Conservation (phyloP, 2,888 invertebrate species). For the Eupithecia tripunctaria region DNA sequence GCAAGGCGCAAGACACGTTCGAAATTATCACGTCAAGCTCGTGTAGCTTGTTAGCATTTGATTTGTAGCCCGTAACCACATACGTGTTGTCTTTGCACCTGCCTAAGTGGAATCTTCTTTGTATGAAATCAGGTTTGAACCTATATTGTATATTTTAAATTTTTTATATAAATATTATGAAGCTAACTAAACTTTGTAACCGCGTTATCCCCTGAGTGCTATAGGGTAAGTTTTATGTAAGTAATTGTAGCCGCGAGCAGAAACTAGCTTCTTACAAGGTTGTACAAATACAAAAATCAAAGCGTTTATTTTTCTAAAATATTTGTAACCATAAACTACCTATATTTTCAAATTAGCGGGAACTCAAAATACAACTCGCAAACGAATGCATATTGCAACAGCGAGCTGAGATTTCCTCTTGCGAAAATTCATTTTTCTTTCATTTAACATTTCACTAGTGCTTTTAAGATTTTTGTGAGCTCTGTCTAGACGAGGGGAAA, state of each 20-base stretch:
- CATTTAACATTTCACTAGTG: slow-evolving; percentile 43
- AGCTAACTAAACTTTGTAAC: background rate
- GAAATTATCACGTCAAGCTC: slow-evolving; percentile 10
- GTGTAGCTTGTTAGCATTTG: slow-evolving; percentile 10
- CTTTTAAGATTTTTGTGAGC: slow-evolving; percentile 57
- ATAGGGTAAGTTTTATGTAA: background rate
- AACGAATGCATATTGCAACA: background rate
- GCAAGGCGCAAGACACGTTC: slow-evolving; percentile 18
- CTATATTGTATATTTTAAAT: background rate
- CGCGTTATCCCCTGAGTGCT: background rate
- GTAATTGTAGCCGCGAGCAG: background rate
- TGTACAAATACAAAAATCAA: too few relatives aligned
- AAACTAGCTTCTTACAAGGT: background rate
- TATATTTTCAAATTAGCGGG: background rate
- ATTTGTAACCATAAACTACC: background rate
- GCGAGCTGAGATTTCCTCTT: slow-evolving; percentile 13
- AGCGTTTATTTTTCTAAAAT: too few relatives aligned
- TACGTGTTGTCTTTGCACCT: slow-evolving; percentile 1
- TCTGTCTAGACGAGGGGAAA: slow-evolving; percentile 62
- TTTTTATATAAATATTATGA: background rate
- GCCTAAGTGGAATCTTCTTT: background rate
- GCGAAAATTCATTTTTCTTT: slow-evolving; percentile 50
- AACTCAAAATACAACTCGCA: background rate
- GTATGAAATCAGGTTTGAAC: background rate
- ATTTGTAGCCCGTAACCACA: slow-evolving; percentile 4